Evolutionary conservation across 2,888 invertebrate genomes (phyloP).

Genomic region (Campaea margaritaria): DNA sequence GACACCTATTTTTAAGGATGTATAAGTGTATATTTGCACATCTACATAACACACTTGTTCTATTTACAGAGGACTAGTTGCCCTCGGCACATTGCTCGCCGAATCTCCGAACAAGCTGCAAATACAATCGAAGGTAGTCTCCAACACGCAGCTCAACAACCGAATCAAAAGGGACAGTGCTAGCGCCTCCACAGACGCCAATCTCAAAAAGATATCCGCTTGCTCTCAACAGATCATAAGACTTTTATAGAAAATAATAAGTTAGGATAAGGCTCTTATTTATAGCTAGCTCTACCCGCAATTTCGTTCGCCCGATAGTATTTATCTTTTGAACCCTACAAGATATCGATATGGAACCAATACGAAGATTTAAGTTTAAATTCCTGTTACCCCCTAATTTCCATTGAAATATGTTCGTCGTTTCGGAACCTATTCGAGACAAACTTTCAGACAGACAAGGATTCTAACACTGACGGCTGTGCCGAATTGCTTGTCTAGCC

Average conservation of each 20-base stretch:
- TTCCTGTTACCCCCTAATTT: too few species aligned
- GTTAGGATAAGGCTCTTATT: conserved; percentile 7
- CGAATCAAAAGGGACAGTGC: conserved; percentile 70
- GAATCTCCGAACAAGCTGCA: conserved; percentile 73
- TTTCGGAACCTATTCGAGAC: too few species aligned
- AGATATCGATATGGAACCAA: too few species aligned
- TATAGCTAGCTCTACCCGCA: too few species aligned
- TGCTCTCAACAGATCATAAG: conserved; percentile 77
- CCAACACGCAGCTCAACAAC: conserved; percentile 64
- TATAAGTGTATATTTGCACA: too few species aligned
- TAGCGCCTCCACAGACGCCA: conserved; percentile 57
- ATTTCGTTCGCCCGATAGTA: too few species aligned
- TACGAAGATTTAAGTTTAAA: too few species aligned
- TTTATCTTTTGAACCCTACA: too few species aligned
- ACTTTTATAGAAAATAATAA: conserved; percentile 59
- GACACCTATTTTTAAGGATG: neutral
- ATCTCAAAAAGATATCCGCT: conserved; percentile 65
- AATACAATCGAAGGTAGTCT: conserved; percentile 72
- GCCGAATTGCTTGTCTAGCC: too few species aligned
- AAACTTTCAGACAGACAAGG: too few species aligned
- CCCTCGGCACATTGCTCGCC: conserved; percentile 89
- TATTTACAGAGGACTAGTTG: conserved; percentile 88
- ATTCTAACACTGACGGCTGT: too few species aligned
- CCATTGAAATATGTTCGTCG: too few species aligned
- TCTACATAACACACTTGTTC: conserved; percentile 2